Conservation (phyloP, 1,140 invertebrate species). For the Achroia grisella region DNA sequence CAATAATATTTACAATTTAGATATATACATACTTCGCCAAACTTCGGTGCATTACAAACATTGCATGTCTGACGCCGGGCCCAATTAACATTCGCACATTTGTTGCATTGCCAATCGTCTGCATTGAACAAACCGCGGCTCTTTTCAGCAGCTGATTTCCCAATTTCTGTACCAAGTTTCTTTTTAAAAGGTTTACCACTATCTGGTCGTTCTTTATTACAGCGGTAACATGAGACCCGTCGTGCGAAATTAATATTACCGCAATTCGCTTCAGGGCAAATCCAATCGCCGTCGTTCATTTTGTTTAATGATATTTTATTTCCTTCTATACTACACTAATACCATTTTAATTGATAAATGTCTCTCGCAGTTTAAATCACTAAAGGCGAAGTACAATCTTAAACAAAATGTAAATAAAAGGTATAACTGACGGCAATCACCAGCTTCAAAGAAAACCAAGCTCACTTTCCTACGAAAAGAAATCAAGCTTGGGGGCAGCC, state of each 20-base stretch:
- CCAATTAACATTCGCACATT: constrained; percentile 99
- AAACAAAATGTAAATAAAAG: constrained; percentile 59
- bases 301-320: constrained; percentile 33
- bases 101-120: constrained; percentile 99
- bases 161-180: constrained; percentile 97
- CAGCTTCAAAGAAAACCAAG: constrained; percentile 63
- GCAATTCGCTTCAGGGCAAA: constrained; percentile 79
- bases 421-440: constrained; percentile 36
- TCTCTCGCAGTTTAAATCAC: too few relatives aligned
- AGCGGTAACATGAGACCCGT: constrained; percentile 92
- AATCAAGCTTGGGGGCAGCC: constrained; percentile 65
- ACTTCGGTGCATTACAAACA: constrained; percentile 98
- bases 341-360: constrained; percentile 7
- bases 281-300: constrained; percentile 71
- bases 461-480: constrained; percentile 62
- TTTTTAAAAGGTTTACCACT: constrained; percentile 79
- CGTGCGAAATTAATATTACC: constrained; percentile 96
- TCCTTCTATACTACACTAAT: constrained; percentile 17
- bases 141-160: constrained; percentile 98
- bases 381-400: too few relatives aligned
- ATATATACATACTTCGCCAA: constrained; percentile 82
- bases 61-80: constrained; percentile 97
- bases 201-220: constrained; percentile 83
- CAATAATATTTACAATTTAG: constrained; percentile 62
- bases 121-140: constrained; percentile 98